Evolutionary conservation across 2,113 vertebrate genomes (phyloP).

Genomic region (Elephantulus edwardii): DNA sequence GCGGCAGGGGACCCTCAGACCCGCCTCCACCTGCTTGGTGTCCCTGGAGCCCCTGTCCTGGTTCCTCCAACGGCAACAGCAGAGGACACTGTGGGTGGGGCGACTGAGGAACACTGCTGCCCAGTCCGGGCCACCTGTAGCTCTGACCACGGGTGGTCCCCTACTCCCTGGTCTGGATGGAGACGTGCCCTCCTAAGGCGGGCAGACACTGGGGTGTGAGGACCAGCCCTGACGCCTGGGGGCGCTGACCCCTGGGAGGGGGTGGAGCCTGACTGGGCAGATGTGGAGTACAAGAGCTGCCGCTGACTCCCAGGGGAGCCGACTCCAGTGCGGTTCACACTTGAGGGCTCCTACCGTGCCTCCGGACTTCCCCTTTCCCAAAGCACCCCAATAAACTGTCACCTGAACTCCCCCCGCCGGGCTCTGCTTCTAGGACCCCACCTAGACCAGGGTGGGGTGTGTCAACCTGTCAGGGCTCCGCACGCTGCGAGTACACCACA

Average conservation of each 20-base stretch:
- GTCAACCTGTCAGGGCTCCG: neutral
- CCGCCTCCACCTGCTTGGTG: neutral
- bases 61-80: neutral
- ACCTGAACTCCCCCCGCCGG: neutral
- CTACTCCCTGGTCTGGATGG: too few species aligned
- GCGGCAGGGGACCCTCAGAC: fast-evolving
- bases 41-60: neutral
- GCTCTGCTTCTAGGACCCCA: neutral
- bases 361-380: neutral
- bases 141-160: too few species aligned
- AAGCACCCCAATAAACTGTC: neutral
- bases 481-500: neutral
- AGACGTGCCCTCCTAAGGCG: too few species aligned
- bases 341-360: too few species aligned
- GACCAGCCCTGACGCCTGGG: too few species aligned
- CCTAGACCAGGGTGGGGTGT: neutral
- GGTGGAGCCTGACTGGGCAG: too few species aligned
- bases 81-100: neutral
- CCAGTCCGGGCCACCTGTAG: too few species aligned
- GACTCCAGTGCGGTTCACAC: neutral
- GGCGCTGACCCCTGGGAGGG: neutral
- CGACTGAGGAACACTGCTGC: too few species aligned
- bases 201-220: too few species aligned
- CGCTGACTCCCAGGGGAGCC: neutral
- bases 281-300: neutral